phyloP scores from a whole-genome alignment of 2,113 vertebrate species.

The Maccullochella peelii region DNA sequence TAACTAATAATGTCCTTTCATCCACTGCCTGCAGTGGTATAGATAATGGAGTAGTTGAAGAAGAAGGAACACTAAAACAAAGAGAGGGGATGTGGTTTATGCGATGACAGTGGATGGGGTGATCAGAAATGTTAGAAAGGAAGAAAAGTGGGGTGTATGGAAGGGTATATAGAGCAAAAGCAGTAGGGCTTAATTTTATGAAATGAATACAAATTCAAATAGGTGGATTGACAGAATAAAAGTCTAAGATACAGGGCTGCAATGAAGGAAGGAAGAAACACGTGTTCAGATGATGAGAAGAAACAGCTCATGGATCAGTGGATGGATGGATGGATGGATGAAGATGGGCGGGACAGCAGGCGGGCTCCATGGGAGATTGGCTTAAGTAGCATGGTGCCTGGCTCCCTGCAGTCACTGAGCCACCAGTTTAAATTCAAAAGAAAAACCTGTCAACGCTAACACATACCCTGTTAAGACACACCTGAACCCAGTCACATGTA shows the following conservation, averaged over 20 bases:
- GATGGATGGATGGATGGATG: conserved; percentile 37
- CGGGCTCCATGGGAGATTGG: conserved; percentile 66
- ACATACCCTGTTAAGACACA: conserved; percentile 17
- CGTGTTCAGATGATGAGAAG: conserved; percentile 34
- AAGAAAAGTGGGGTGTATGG: conserved; percentile 1
- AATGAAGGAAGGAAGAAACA: conserved; percentile 25
- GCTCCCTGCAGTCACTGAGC: conserved; percentile 56
- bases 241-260: neutral
- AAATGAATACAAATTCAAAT: conserved; percentile 18
- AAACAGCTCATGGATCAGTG: conserved; percentile 38
- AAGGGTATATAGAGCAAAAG: neutral
- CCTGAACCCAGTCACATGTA: conserved; percentile 20
- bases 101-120: conserved; percentile 29
- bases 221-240: neutral
- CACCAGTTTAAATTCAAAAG: conserved; percentile 69
- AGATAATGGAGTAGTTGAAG: conserved; percentile 71
- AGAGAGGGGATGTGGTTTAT: conserved; percentile 42
- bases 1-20: conserved; percentile 76
- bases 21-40: conserved; percentile 65
- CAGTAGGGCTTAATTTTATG: neutral
- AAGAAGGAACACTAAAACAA: conserved; percentile 68
- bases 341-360: conserved; percentile 67
- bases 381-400: conserved; percentile 71
- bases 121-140: conserved; percentile 43
- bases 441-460: conserved; percentile 68